Base-by-base conservation (phyloP, 2,797 vertebrate genomes). In the Diglossa cyanea region DNA sequence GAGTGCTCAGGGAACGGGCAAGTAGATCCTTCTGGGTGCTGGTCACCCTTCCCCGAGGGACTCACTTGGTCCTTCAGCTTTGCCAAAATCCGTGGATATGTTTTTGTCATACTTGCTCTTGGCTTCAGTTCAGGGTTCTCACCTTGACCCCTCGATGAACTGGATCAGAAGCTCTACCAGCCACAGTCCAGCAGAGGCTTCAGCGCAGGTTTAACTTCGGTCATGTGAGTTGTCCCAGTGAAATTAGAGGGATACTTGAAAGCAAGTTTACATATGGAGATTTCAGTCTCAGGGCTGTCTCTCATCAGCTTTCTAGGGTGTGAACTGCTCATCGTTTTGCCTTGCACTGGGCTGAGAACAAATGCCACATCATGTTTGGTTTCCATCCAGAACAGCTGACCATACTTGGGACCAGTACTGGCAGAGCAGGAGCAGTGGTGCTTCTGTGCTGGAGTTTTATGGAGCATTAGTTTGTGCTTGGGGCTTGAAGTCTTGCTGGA, bases 401-500 rank as follows among this genome's bases (percentile, higher is more conserved):
- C 21, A 35, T 78, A 16, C 35, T 7, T 65, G 33, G 61, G n/a
- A 68, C 50, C 31, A 20, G 1, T 16, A 35, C 17, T 2, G 5
- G 24, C 17, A 67, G 47, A 63, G 63, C 2, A 65, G 61, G 33
- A 93, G 55, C 72, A 21, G 26, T 50, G 33, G 19, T 37, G 30
- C 33, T 63, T 77, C 55, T 67, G 24, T 78, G 51, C 19, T 78
- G 50, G 65, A 88, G 50, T 75, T 88, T 73, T 51, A 28, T 58
- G 61, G 68, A 80, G 81, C 33, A 74, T 93, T 91, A 81, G 28
- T 66, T 77, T 84, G 47, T 3, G 2, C 73, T 68, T 68, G 66
- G 40, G 40, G 82, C 61, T 51, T 66, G n/a, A 86, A 72, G 51
- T 72, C 83, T 78, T 92, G 19, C 58, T 78, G 67, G 62, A 86